phyloP scores from a whole-genome alignment of 2,888 invertebrate genomes.

The Lasioglossum zephyrum region DNA sequence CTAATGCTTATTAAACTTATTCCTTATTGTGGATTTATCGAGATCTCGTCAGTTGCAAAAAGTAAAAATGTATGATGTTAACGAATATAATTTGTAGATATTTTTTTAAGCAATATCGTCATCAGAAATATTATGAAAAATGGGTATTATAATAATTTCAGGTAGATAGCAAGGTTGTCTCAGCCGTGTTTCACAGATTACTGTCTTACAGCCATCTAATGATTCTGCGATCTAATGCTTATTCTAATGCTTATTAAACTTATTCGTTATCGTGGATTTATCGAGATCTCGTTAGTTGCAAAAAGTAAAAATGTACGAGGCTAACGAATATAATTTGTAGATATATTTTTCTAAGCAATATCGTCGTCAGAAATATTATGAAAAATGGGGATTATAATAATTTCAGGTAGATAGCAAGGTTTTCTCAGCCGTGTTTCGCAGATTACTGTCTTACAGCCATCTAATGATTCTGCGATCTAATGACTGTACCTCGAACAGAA shows the following conservation, averaged over 20 bases:
- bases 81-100: background rate
- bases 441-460: slow-evolving; percentile 28
- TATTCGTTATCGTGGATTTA: background rate
- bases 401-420: slow-evolving; percentile 7
- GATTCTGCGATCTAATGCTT: slow-evolving; percentile 13
- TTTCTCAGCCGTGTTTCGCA: slow-evolving; percentile 42
- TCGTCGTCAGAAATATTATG: background rate
- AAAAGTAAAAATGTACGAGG: too few relatives aligned
- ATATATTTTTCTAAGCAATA: background rate
- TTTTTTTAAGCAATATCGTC: background rate
- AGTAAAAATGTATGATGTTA: background rate
- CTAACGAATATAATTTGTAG: background rate
- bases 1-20: background rate
- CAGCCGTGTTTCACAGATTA: slow-evolving; percentile 35
- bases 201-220: slow-evolving; percentile 39
- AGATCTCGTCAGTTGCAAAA: background rate
- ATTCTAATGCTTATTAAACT: background rate
- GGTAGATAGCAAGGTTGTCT: slow-evolving; percentile 27
- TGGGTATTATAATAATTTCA: background rate
- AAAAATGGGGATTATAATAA: background rate
- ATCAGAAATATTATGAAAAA: background rate
- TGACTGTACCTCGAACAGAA: slow-evolving; percentile 74
- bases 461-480: slow-evolving; percentile 49
- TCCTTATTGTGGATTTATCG: background rate
- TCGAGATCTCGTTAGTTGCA: background rate